Evolutionary conservation across 2,888 invertebrate species (phyloP).

Genomic region (Drosophila tripunctata): DNA sequence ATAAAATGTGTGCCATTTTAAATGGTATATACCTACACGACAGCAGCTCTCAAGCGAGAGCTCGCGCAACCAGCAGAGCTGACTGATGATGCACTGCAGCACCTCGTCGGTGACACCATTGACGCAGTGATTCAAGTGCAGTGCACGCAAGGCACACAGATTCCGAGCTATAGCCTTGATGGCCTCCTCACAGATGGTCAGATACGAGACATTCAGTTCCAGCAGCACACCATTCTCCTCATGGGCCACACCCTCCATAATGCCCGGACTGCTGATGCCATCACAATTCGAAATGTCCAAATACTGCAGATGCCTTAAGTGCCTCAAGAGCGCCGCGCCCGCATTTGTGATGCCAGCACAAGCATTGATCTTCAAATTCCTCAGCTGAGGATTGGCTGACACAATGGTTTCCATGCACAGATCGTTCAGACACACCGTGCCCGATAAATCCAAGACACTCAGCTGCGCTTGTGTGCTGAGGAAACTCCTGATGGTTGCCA

Average conservation of each 20-base stretch:
- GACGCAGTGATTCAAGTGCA: slow-evolving; percentile 89
- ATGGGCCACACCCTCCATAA: slow-evolving; percentile 87
- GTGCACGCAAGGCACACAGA: slow-evolving; percentile 86
- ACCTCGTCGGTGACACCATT: slow-evolving; percentile 89
- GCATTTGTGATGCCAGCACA: slow-evolving; percentile 88
- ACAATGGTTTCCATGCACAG: slow-evolving; percentile 87
- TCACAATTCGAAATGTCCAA: slow-evolving; percentile 89
- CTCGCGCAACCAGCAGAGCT: slow-evolving; percentile 86
- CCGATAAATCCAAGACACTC: slow-evolving; percentile 87
- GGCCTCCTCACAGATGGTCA: slow-evolving; percentile 87
- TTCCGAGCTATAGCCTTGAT: slow-evolving; percentile 87
- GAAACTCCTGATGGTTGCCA: slow-evolving; percentile 68
- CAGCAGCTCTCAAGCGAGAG: slow-evolving; percentile 88
- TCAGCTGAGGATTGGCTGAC: slow-evolving; percentile 86
- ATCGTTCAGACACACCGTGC: slow-evolving; percentile 88
- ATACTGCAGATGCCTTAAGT: slow-evolving; percentile 86
- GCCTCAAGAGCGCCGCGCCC: slow-evolving; percentile 86
- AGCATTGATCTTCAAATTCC: slow-evolving; percentile 87
- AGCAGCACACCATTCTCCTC: slow-evolving; percentile 85
- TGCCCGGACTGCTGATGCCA: slow-evolving; percentile 87
- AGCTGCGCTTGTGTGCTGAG: slow-evolving; percentile 85
- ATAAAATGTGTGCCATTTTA: no score
- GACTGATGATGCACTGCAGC: slow-evolving; percentile 88
- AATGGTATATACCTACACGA: slow-evolving; percentile 58
- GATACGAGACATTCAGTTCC: slow-evolving; percentile 86